Conservation (phyloP, 2,113 vertebrate genomes). For the Periophthalmus modestus region DNA sequence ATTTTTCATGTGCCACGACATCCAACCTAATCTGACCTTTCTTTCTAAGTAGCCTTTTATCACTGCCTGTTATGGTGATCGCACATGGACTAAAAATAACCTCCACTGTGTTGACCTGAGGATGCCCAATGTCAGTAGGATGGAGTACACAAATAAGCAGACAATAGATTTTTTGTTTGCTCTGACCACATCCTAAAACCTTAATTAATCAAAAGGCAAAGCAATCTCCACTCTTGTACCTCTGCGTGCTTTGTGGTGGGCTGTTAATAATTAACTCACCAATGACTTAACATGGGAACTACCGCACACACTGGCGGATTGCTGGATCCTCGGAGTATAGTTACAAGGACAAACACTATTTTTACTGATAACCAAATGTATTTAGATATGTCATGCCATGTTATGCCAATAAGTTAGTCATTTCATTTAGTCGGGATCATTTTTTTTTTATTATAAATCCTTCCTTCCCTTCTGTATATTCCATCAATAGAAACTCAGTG, state of each 20-base stretch:
- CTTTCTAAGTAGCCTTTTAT: background rate
- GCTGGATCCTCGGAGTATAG: conserved; percentile 13
- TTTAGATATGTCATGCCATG: background rate
- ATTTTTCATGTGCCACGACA: conserved; percentile 3
- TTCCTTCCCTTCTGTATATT: too few species aligned
- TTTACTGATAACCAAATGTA: conserved; percentile 16
- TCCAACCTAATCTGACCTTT: conserved; percentile 33
- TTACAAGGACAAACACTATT: conserved; percentile 3
- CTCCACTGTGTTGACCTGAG: conserved; percentile 30
- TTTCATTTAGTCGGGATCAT: too few species aligned
- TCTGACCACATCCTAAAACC: conserved; percentile 17
- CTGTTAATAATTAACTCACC: conserved; percentile 68
- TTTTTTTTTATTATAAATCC: too few species aligned
- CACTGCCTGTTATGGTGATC: conserved; percentile 56
- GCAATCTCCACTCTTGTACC: conserved; percentile 11
- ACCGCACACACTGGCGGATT: conserved; percentile 12
- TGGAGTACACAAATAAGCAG: conserved; percentile 11
- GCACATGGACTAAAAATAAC: conserved; percentile 22
- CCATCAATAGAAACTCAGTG: too few species aligned
- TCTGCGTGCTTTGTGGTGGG: conserved; percentile 16
- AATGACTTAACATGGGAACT: conserved; percentile 23
- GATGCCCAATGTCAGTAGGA: conserved; percentile 33
- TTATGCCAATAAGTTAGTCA: too few species aligned
- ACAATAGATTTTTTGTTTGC: conserved; percentile 11
- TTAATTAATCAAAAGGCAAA: conserved; percentile 32